These are phyloP conservation scores for Ephialtes manifestator DNA, from an alignment of 2,888 invertebrate genomes.

Conservation along the genomic window DNA sequence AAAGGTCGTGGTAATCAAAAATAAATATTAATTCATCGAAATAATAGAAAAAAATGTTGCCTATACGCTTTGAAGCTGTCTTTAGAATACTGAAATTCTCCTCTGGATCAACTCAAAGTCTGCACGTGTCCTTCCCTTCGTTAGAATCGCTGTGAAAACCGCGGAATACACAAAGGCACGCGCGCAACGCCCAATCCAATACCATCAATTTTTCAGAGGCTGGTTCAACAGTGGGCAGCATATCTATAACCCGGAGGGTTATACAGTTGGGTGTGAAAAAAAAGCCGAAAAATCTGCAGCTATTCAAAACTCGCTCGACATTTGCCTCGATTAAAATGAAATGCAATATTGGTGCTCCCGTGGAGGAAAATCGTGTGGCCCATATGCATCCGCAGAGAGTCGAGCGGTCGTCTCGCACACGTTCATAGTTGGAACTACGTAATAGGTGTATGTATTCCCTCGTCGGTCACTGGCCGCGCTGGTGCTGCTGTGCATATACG, in stretches of 20 bases:
- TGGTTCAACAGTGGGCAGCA: background rate
- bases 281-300: constrained; percentile 31
- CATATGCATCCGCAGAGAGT: background rate
- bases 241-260: background rate
- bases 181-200: constrained; percentile 36
- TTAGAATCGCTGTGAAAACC: constrained; percentile 14
- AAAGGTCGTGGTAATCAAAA: no score
- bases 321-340: constrained; percentile 57
- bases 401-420: background rate
- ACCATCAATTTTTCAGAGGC: constrained; percentile 47
- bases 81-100: no score
- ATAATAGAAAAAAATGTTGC: no score
- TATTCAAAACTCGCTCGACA: constrained; percentile 36
- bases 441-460: constrained; percentile 59
- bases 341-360: constrained; percentile 51
- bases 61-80: no score
- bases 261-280: constrained; percentile 11
- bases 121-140: constrained; percentile 2
- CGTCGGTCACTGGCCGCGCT: constrained; percentile 52
- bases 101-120: no score
- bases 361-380: background rate
- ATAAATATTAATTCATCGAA: no score
- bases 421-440: constrained; percentile 27
- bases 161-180: background rate
- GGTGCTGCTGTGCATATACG: constrained; percentile 7